These are phyloP conservation scores for Balearica regulorum DNA, from an alignment of 2,797 vertebrate species.

Conservation along the genomic window DNA sequence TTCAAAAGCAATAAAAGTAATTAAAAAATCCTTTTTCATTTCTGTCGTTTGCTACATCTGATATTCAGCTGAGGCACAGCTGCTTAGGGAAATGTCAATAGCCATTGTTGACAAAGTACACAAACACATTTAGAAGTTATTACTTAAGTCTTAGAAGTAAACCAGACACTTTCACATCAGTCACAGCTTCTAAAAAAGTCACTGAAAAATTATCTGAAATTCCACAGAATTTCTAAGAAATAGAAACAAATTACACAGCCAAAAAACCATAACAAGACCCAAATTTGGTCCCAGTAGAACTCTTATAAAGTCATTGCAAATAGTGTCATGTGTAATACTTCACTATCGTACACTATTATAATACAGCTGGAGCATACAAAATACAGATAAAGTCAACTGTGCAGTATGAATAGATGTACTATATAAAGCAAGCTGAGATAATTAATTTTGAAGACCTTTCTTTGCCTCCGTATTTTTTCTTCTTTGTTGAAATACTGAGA, in stretches of 20 bases:
- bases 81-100: not conserved
- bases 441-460: not conserved
- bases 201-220: not conserved
- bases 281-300: not conserved
- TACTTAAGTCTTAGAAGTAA: not conserved
- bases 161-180: not conserved
- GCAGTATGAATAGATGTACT: not conserved
- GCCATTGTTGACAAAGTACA: not conserved
- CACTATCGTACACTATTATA: not conserved
- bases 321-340: not conserved
- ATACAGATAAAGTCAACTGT: not conserved
- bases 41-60: not conserved
- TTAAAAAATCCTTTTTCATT: not conserved
- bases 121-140: not conserved
- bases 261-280: not conserved
- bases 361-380: not conserved
- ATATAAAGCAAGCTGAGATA: not conserved
- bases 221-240: not conserved
- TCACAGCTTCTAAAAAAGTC: not conserved
- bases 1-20: constrained; percentile 19
- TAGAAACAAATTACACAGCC: not conserved
- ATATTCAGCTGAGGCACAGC: not conserved
- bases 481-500: not conserved
- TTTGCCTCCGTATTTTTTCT: too few relatives aligned
- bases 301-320: not conserved